Evolutionary conservation across 2,113 vertebrate species (phyloP), one percentile per base, ranked within the genome.

Genomic region (Gorsachius goisagi): DNA sequence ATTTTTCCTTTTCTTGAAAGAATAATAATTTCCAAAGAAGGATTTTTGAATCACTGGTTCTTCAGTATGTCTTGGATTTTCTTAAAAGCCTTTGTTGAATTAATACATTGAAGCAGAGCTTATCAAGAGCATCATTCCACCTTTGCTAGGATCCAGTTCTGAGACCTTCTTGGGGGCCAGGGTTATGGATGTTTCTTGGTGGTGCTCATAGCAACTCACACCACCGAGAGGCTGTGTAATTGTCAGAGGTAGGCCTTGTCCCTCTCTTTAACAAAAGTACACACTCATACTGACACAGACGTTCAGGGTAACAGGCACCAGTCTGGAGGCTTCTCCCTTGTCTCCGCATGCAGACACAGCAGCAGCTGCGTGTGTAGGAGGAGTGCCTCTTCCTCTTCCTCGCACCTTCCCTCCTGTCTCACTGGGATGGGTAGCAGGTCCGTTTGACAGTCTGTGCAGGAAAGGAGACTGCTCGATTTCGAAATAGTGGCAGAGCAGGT

Each of bases 321-420:
- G 91, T 60, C 93, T 92, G 87, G 64, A 85, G 91, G 58, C 69
- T 78, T 80, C 69, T 92, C 35, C 63, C 63, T 13, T 32, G n/a
- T 73, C 75, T 37, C 71, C 33, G 79, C 4, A 0, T 5, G 22
- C 75, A 75, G 85, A 18, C 81, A 33, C 14, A 50, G 87, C 86
- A 85, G 87, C 75, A 69, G 81, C 96, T 85, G 85, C 0, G 1
- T n/a, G 82, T 3, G 79, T 20, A 17, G 67, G 56, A 81, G 89
- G 68, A 59, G 85, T 63, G 67, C 47, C 39, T 82, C 23, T 82
- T 73, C 88, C 63, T 56, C 30, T 73, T 50, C 88, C 64, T 78
- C 19, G 30, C 77, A 37, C 64, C 78, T 78, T 80, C 83, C 67
- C 76, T 94, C n/a, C 80, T 28, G 73, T n/a, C 56, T 37, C 55